These are phyloP conservation scores for Rhagologus leucostigma DNA, from an alignment of 2,113 vertebrate genomes.

Conservation along the genomic window DNA sequence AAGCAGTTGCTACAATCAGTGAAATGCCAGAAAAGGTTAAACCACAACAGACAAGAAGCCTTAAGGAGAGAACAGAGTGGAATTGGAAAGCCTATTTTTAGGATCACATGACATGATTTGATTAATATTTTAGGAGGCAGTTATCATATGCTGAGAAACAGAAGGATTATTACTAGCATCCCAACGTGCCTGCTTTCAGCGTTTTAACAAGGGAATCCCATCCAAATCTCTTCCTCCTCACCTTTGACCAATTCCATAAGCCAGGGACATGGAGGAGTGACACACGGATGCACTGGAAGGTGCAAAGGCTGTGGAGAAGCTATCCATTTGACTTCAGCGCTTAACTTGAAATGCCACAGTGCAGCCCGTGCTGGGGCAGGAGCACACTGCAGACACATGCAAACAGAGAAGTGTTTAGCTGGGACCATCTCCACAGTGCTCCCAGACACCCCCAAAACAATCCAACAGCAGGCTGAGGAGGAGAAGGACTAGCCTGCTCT, in stretches of 20 bases:
- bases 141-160: slow-evolving; percentile 54
- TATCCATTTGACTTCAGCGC: neutral
- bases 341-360: neutral
- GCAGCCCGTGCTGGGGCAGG: rapidly evolving
- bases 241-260: neutral
- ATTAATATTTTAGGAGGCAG: slow-evolving; percentile 71
- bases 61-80: slow-evolving; percentile 29
- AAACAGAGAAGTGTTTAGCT: neutral
- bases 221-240: neutral
- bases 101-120: slow-evolving; percentile 57
- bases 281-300: neutral
- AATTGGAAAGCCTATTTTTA: slow-evolving; percentile 66
- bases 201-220: neutral
- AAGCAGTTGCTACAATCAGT: slow-evolving; percentile 60
- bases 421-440: neutral
- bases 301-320: neutral
- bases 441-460: neutral
- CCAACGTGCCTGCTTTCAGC: neutral
- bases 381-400: neutral
- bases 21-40: slow-evolving; percentile 75
- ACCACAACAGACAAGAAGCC: slow-evolving; percentile 42
- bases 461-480: neutral
- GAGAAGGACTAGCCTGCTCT: neutral
- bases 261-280: neutral
- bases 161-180: slow-evolving; percentile 32